Evolutionary conservation across 2,888 invertebrate species (phyloP).

Genomic region (Ochropacha duplaris): DNA sequence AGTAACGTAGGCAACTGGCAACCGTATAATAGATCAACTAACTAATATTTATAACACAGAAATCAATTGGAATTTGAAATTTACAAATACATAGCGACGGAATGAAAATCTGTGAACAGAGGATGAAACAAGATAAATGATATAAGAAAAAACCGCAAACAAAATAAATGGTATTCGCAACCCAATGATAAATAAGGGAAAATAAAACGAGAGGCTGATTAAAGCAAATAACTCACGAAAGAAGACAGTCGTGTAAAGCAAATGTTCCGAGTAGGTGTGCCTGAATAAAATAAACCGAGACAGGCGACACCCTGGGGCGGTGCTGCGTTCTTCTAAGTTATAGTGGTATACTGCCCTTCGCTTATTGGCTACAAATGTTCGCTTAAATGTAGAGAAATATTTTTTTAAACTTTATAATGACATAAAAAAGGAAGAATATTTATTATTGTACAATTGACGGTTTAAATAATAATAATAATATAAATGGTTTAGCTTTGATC

Average conservation of each 20-base stretch:
- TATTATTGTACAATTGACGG: no score
- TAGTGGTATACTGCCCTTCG: constrained; percentile 40
- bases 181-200: constrained; percentile 37
- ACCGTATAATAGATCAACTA: background rate
- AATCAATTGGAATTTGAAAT: background rate
- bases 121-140: constrained; percentile 7
- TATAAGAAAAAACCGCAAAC: constrained; percentile 20
- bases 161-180: constrained; percentile 34
- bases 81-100: background rate
- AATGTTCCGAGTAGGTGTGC: constrained; percentile 52
- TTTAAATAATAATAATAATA: background rate
- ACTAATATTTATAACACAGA: background rate
- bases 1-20: constrained; percentile 7
- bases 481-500: no score
- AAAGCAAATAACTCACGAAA: constrained; percentile 55
- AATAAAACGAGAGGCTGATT: constrained; percentile 46
- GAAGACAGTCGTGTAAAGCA: constrained; percentile 52
- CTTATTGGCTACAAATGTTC: constrained; percentile 9
- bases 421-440: no score
- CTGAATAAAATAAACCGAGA: constrained; percentile 58
- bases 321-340: constrained; percentile 43
- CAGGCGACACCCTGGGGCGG: constrained; percentile 63
- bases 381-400: background rate
- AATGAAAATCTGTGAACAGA: background rate
- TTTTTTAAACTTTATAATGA: no score